Evolutionary conservation across 2,888 invertebrate genomes (phyloP).

Genomic region (Apamea sordens): DNA sequence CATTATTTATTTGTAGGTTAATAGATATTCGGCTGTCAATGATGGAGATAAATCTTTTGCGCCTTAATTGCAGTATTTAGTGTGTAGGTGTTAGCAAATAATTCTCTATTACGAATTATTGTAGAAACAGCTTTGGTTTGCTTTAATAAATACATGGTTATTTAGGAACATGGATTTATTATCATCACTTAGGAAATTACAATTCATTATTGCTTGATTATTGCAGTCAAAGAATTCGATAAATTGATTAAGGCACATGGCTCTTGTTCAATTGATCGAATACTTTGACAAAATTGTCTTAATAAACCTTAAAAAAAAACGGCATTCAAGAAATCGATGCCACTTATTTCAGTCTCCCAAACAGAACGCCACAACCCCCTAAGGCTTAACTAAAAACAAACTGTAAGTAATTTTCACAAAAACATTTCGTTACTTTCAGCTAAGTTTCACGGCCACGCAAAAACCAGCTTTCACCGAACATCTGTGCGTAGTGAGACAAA

Average conservation of each 20-base stretch:
- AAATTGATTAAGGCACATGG: background rate
- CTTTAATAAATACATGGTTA: constrained; percentile 19
- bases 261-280: background rate
- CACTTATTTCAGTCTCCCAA: background rate
- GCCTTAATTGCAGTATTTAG: constrained; percentile 53
- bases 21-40: constrained; percentile 51
- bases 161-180: constrained; percentile 25
- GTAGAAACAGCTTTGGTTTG: constrained; percentile 16
- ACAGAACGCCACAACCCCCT: background rate
- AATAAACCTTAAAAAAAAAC: background rate
- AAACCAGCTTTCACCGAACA: constrained; percentile 83
- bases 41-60: constrained; percentile 49
- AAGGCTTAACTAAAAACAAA: constrained; percentile 10
- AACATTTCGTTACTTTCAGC: constrained; percentile 66
- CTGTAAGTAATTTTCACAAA: constrained; percentile 57
- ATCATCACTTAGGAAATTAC: background rate
- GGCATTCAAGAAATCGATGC: background rate
- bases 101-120: constrained; percentile 31
- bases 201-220: background rate
- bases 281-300: background rate
- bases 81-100: constrained; percentile 56
- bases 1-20: constrained; percentile 43
- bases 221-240: background rate
- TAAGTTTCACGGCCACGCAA: constrained; percentile 81
- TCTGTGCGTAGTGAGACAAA: constrained; percentile 85